Base-by-base conservation (phyloP, 2,797 vertebrate species). In the Oreochromis grahami region DNA sequence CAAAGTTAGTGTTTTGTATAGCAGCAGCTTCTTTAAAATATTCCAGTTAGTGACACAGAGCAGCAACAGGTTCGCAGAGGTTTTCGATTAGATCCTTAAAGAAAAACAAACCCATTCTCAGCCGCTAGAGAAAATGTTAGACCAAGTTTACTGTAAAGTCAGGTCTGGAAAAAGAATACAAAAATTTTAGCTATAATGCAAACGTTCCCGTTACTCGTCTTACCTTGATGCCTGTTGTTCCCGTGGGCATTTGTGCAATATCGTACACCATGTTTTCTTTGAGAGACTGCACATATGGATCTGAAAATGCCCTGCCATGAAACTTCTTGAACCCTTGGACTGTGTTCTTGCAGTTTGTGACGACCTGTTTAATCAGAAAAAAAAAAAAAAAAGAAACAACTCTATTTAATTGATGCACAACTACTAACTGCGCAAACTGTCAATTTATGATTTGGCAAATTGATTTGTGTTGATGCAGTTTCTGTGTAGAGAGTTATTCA, bases 311-410 rank as follows among this genome's bases (percentile, higher is more conserved):
- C 90, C 98, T 96, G 79, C 98, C 98, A 96, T 99, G 98, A 95
- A 99, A 98, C 95, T 97, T 97, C 95, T 99, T 99, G 96, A 99
- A 99, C 74, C 98, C 98, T 90, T 99, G 98, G 89, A 99, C 97
- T 86, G 98, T 99, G 94, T 99, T 99, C 96, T 98, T 99, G 94
- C 96, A 98, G 96, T 99, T 98, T 94, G 98, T 98, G 95, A 99
- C 98, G 50, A 99, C 91, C 98, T 99, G 95, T 79, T 87, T 45
- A 45, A 29, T 68, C 3, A 72, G 4, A n/a, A n/a, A n/a, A n/a
- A 63, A 0, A 38, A 48, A 60, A 24, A 24, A 63, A 3, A 32
- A 3, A 77, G n/a, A 84, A 60, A 76, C 2, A 53, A 7, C 5
- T n/a, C 6, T 1, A 7, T 52, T 63, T 48, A 36, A 56, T 1